Evolutionary conservation across 2,888 invertebrate genomes (phyloP).

Genomic region (Acleris emargana): DNA sequence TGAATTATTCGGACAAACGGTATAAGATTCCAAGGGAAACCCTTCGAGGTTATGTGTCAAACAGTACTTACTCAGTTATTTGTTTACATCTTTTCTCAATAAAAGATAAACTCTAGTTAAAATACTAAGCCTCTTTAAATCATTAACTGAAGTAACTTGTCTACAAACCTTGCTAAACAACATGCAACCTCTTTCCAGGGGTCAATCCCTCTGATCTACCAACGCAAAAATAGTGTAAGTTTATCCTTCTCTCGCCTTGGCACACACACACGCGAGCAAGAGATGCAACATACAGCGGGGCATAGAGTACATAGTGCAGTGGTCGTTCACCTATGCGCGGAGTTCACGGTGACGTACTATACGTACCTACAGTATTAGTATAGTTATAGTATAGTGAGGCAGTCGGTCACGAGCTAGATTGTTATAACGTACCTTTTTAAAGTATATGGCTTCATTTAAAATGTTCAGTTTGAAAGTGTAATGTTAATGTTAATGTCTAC

Average conservation of each 20-base stretch:
- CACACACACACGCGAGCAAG: neutral
- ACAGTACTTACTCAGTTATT: no score
- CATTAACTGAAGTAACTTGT: no score
- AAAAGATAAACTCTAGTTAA: no score
- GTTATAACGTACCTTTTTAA: constrained; percentile 12
- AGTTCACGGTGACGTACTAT: constrained; percentile 2
- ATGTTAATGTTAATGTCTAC: no score
- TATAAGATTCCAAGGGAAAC: no score
- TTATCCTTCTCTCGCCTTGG: neutral
- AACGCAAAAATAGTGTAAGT: constrained; percentile 7
- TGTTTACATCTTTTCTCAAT: no score
- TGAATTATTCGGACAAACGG: no score
- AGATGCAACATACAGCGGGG: constrained; percentile 4
- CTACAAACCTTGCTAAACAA: neutral
- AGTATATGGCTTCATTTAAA: constrained; percentile 18
- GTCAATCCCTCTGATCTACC: constrained; percentile 1
- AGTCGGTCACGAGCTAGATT: constrained; percentile 23
- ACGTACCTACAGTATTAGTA: neutral
- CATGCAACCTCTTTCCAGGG: neutral
- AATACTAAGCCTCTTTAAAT: no score
- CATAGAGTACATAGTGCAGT: constrained; percentile 9
- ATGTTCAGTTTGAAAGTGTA: neutral
- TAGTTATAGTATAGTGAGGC: neutral
- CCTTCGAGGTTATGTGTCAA: no score
- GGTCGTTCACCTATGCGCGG: constrained; percentile 23